Evolutionary conservation across 2,113 vertebrate species (phyloP), one percentile per base, ranked within the genome.

Genomic region (Paedocypris sp.): DNA sequence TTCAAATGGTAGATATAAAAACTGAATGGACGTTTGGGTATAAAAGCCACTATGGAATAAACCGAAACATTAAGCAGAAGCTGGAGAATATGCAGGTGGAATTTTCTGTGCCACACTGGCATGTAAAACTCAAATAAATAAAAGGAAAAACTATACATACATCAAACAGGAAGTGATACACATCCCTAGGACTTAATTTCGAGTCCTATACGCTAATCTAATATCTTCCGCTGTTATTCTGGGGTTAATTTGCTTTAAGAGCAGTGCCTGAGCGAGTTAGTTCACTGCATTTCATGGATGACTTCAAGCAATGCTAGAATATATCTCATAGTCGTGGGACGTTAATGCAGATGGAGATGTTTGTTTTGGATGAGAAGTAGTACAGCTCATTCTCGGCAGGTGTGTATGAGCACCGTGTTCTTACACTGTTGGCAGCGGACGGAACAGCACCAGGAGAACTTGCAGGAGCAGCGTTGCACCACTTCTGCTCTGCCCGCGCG

Each of bases 361-460:
- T 12, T 50, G 3, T 32, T 49, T 26, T n/a, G 10, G 25, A 9
- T 31, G 15, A 28, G 26, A 25, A 12, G 20, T 19, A 29, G 28
- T 29, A 15, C 15, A 18, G 26, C 5, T 67, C 23, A 86, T 36
- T 78, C 77, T 60, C 73, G 64, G 67, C 76, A 89, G 61, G 77
- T 77, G 70, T 86, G 87, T 68, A 84, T 70, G 25, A 87, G 86
- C 62, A 82, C 73, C 0, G 78, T 80, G 65, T 79, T 85, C 68
- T 62, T 74, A 77, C 87, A 85, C 76, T 86, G 86, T 71, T 82
- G 69, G 73, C 86, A 82, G 62, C 76, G 77, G 48, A 82, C 69
- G 0, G 85, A 83, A 73, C 87, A 89, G 73, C 87, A 87, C 85
- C 87, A 85, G 68, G 49, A 76, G 41, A 86, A 87, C 70, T 79